These are phyloP conservation scores for Helogale parvula DNA, from an alignment of 2,113 vertebrate species.

Conservation along the genomic window DNA sequence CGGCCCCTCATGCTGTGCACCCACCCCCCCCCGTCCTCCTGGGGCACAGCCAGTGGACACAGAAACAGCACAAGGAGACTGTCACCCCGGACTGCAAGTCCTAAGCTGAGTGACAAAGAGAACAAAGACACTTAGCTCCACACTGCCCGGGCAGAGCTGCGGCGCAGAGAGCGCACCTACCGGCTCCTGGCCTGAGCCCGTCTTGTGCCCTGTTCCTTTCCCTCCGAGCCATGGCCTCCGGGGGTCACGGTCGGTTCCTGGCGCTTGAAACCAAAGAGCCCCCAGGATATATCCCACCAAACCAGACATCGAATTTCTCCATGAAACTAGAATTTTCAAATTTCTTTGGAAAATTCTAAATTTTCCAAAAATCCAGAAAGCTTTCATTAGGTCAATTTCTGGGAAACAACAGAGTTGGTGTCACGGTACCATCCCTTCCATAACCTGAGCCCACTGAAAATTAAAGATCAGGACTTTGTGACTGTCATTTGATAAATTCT, in stretches of 20 bases:
- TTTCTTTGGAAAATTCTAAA: too few species aligned
- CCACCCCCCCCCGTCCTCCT: neutral
- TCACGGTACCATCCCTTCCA: neutral
- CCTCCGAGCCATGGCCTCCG: neutral
- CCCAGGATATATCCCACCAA: neutral
- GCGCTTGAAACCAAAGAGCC: neutral
- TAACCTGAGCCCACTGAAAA: neutral
- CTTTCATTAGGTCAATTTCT: neutral
- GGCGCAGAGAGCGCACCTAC: too few species aligned
- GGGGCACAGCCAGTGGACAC: neutral
- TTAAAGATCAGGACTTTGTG: neutral
- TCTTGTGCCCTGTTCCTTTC: accelerated
- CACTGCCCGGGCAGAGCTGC: accelerated
- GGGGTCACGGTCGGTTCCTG: neutral
- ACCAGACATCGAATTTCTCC: neutral
- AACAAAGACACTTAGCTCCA: neutral
- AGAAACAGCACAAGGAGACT: neutral
- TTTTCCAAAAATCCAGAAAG: neutral
- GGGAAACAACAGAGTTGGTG: neutral
- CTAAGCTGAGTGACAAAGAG: neutral
- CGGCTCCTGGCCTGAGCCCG: too few species aligned
- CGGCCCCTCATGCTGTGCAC: accelerated
- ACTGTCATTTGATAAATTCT: neutral
- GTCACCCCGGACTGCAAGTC: neutral
- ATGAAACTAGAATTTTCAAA: neutral